Base-by-base conservation (phyloP, 2,797 vertebrate species). In the Meriones psammophilus region DNA sequence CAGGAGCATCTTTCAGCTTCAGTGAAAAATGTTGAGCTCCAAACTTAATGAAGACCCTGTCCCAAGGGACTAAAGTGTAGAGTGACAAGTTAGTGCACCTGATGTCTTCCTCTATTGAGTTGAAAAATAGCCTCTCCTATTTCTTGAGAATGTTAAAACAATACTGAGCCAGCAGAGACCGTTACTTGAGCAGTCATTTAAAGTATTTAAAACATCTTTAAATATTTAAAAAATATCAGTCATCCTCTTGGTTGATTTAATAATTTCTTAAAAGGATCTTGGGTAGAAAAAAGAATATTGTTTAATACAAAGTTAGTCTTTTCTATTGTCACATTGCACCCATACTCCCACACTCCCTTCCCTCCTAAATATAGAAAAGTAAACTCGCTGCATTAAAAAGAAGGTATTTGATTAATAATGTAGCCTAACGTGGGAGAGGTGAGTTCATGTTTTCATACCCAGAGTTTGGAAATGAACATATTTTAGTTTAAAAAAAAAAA, bases 181-280 rank as follows among this genome's bases (percentile, higher is more conserved):
- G 60, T 94, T 79, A 85, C 30, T 17, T 91, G 46, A 58, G 71
- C 36, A 64, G 9, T 77, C 56, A 28, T 24, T 58, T 58, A 58
- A 58, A 58, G 17, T 69, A 33, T 69, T 42, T 71, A 14, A 74
- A 85, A 91, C 56, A 58, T 58, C 17, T 58, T 58, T 58, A 58
- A 58, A 58, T 58, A 58, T 17, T 58, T 58, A 66, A 84, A 85
- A 84, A 78, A 71, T 62, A 50, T 13, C 17, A 36, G 66, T 28
- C 33, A 68, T 24, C 22, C 69, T 96, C 26, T 85, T 81, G 77
- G 85, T 8, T 96, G 42, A 64, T 91, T 64, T 95, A n/a, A 33
- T 87, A 71, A 91, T 93, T 89, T 94, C 28, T 88, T 90, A 84
- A 89, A 95, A 96, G 46, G 13, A 36, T 87, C 33, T 95, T 93